Base-by-base conservation (phyloP, 2,797 vertebrate genomes). In the Labroides dimidiatus region DNA sequence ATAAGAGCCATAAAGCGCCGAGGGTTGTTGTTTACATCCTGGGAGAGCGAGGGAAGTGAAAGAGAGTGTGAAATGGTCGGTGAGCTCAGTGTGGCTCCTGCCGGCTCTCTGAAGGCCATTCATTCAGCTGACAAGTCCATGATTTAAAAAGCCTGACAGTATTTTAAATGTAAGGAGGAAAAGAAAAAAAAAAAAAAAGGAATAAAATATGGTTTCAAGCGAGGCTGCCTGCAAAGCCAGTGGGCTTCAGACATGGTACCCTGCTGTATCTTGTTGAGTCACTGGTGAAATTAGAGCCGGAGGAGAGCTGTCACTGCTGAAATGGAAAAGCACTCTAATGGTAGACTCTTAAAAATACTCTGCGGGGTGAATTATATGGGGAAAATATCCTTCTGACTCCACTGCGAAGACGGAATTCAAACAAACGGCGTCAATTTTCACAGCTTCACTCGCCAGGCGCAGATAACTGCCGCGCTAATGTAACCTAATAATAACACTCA, bases 301-400 rank as follows among this genome's bases (percentile, higher is more conserved):
- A 57, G 57, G 49, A 69, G 33, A 53, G 30, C 41, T 58, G 68
- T 69, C 76, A 72, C 48, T 64, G 53, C 30, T 51, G 30, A 36
- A 63, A 72, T 62, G 51, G 42, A 69, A 66, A 65, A 73, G 48
- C 21, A 33, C 17, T 73, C 3, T 64, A 62, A 80, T 74, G 55
- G 58, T 17, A 30, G 47, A 30, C 37, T 21, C 62, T 49, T 47
- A 50, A 66, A 69, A 69, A 60, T 3, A 52, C 33, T 64, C 53
- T 12, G 43, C 1, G 0, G 39, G 14, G 16, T 57, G 51, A 72
- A 50, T 39, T 50, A 54, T n/a, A 27, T n/a, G 27, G 19, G 19
- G 33, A 12, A 39, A 64, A 45, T 9, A 16, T 8, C 3, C 2
- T 51, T 57, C 52, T 8, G 23, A 6, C 12, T 20, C 6, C 11